Base-by-base conservation (phyloP, 2,888 invertebrate genomes). In the Diarsia rubi region DNA sequence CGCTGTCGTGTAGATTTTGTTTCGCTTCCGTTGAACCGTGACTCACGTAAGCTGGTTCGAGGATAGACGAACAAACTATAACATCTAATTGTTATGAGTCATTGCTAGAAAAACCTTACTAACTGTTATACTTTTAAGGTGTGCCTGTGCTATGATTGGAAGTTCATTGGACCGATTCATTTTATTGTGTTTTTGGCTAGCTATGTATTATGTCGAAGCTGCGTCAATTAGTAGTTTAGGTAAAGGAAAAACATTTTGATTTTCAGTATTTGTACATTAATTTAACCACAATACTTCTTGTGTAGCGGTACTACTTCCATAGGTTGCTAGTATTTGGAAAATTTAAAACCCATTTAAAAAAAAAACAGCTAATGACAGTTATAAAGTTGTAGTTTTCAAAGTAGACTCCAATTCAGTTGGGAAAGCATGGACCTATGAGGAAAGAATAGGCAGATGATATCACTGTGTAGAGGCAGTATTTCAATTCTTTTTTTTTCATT, bases 21-120 rank as follows among this genome's bases (percentile, higher is more conserved):
- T 92, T 92, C 89, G 91, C 91, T 93, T 91, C 91, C 90, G 89
- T 89, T 88, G 86, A 89, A 81, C 88, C 82, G 88, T 95, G 95
- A 95, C 88, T 95, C 94, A 95, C 88, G 83, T 84, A 86, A 88
- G 89, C 90, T 89, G 89, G 89, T 90, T 81, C 84, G 87, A 83
- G 86, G 86, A 88, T 86, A 90, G 89, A 87, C 86, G 88, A 88
- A 86, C 88, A 85, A 91, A 92, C 84, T 89, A 89, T 93, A 92
- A 87, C 90, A 88, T 91, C 91, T 92, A 92, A 92, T 92, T 90
- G 91, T 85, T 86, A 75, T 84, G 86, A 87, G 77, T 86, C 86
- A 86, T 82, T 75, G 81, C 72, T 86, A 87, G 86, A 89, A 89
- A 89, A 89, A 88, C 75, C 60, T 80, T 72, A 82, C 62, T 69